These are phyloP conservation scores for Zaprionus lachaisei DNA, from an alignment of 1,140 invertebrate genomes.

Conservation along the genomic window DNA sequence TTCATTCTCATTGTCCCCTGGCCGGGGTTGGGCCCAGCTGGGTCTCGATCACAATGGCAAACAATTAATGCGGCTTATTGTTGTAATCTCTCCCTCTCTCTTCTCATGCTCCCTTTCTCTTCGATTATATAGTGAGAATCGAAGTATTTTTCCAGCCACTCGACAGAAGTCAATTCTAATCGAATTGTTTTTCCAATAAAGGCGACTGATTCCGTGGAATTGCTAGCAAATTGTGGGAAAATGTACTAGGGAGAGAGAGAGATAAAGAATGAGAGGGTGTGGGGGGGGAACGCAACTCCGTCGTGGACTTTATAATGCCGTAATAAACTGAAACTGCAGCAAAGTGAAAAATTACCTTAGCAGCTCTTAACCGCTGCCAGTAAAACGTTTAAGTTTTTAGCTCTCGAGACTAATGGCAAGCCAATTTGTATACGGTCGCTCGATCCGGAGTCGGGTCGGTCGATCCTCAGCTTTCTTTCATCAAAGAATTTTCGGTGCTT, in stretches of 20 bases:
- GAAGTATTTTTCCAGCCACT: conserved; percentile 45
- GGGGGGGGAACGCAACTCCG: neutral
- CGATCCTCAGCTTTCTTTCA: conserved; percentile 44
- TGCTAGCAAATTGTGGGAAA: conserved; percentile 72
- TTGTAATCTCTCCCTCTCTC: conserved; percentile 50
- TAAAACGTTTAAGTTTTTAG: conserved; percentile 78
- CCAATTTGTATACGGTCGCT: conserved; percentile 74
- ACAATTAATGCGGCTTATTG: conserved; percentile 79
- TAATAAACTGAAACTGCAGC: conserved; percentile 74
- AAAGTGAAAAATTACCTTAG: conserved; percentile 53
- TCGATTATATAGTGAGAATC: conserved; percentile 10
- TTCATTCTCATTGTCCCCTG: conserved; percentile 62
- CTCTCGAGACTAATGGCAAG: conserved; percentile 74
- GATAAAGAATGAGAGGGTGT: too few relatives aligned
- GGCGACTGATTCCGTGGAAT: conserved; percentile 54
- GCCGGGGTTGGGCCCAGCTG: conserved; percentile 31
- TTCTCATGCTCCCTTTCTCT: neutral
- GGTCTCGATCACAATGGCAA: conserved; percentile 61
- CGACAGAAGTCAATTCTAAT: conserved; percentile 83
- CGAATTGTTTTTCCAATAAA: conserved; percentile 78
- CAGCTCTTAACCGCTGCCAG: conserved; percentile 17
- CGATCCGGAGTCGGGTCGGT: neutral
- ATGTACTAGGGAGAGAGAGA: conserved; percentile 4
- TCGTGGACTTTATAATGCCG: conserved; percentile 52
- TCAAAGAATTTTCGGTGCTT: conserved; percentile 72